Evolutionary conservation across 2,797 vertebrate genomes (phyloP).

Genomic region (Diplodus sargus): DNA sequence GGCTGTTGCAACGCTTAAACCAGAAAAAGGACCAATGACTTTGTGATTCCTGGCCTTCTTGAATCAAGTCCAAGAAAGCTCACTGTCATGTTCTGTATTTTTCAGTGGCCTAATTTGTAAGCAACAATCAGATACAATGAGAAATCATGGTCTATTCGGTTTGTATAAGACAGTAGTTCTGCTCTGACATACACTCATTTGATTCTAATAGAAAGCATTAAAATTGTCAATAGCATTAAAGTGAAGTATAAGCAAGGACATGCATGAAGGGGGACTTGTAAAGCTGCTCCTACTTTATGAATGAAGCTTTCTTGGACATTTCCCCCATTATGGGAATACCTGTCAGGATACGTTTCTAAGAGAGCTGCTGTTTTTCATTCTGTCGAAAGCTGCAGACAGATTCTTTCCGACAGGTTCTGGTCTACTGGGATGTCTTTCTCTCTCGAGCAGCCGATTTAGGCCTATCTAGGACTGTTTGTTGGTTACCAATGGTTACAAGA

Average conservation of each 20-base stretch:
- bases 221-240: constrained; percentile 13
- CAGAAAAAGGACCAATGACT: background rate
- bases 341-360: constrained; percentile 57
- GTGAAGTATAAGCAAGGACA: constrained; percentile 20
- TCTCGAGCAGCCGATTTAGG: constrained; percentile 32
- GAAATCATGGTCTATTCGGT: background rate
- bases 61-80: background rate
- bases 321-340: constrained; percentile 56
- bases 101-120: background rate
- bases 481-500: constrained; percentile 34
- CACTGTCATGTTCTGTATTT: background rate
- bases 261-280: constrained; percentile 34
- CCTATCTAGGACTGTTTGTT: constrained; percentile 17
- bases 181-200: constrained; percentile 13
- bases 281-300: constrained; percentile 44
- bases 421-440: constrained; percentile 48
- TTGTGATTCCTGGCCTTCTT: constrained; percentile 9
- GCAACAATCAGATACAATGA: background rate
- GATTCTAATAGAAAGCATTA: constrained; percentile 27
- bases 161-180: constrained; percentile 2
- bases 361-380: constrained; percentile 60
- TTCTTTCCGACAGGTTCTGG: constrained; percentile 61
- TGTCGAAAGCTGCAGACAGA: constrained; percentile 34
- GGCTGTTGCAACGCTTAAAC: background rate
- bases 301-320: constrained; percentile 57